A percentile compares a stretch with the other conserved stretches of the same genome.
Conservation (phyloP, 2,797 vertebrate species). For the Epinephelus malabaricus region DNA sequence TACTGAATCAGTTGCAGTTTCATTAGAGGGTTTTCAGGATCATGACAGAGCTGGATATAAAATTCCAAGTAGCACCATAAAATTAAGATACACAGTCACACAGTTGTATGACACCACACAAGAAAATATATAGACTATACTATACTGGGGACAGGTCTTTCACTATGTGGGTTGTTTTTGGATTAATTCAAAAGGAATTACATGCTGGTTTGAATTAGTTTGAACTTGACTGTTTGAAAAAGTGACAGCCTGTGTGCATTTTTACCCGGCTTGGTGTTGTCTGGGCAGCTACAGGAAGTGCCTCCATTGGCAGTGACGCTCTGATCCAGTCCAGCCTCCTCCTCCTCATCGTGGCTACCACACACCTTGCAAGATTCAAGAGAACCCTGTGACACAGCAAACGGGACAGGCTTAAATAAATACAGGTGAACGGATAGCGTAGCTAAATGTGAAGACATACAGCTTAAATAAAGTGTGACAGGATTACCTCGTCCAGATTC, state of each 20-base stretch:
- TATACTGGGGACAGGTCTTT: too few relatives aligned
- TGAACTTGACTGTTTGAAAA: background rate
- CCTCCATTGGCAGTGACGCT: constrained; percentile 85
- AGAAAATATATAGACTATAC: background rate
- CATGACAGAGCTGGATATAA: too few relatives aligned
- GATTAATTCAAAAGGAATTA: background rate
- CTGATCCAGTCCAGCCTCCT: constrained; percentile 85
- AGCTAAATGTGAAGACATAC: background rate
- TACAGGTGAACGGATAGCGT: background rate
- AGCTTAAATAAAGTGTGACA: background rate
- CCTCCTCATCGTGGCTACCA: constrained; percentile 82
- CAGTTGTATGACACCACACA: background rate
- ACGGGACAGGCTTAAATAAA: constrained; percentile 19
- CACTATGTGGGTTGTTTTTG: background rate
- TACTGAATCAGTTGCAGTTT: too few relatives aligned
- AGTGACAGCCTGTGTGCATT: background rate
- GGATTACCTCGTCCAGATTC: constrained; percentile 89
- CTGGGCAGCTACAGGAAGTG: constrained; percentile 91
- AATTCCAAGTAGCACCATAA: too few relatives aligned
- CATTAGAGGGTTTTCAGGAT: too few relatives aligned
- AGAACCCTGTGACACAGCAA: constrained; percentile 83
- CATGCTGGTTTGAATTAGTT: too few relatives aligned
- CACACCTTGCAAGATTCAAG: constrained; percentile 92
- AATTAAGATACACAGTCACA: too few relatives aligned
- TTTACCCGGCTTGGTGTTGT: constrained; percentile 90